Evolutionary conservation across 2,113 vertebrate genomes (phyloP), one percentile per base, ranked within the genome.

Genomic region (Passerina amoena): DNA sequence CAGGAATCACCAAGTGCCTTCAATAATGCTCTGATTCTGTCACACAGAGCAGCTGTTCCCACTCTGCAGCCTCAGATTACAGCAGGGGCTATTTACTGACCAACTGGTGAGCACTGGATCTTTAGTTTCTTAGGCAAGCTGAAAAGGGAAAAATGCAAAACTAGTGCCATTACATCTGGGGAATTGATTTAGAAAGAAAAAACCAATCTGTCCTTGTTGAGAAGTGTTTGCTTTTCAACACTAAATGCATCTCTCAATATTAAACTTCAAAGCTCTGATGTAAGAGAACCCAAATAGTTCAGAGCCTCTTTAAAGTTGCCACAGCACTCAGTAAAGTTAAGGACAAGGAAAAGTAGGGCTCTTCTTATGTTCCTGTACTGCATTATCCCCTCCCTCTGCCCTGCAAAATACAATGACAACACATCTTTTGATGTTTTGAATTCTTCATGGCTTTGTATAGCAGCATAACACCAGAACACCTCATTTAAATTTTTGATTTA

Each of bases 311-410:
- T 72, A 35, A 82, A 72, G 66, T 85, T 54, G 76, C 31, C n/a
- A 40, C 53, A 78, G 61, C 31, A n/a, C 27, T 40, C 59, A 11
- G 47, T 50, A 9, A 48, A 65, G 70, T 12, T 56, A 56, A 77
- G 59, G 57, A 73, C 56, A 70, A n/a, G 64, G 48, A 72, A 84
- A 94, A 93, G 70, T 65, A 88, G 82, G 88, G 50, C 85, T 96
- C 37, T 64, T 87, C 65, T 33, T 37, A 31, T 13, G 11, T 69
- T 79, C 37, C 73, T 85, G 47, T 63, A 31, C 70, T 16, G 38
- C 70, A 71, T 21, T 71, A 73, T 40, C 64, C 35, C 61, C 56
- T 73, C 28, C 21, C 12, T 17, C 33, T 81, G n/a, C 65, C 60
- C 86, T 53, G 42, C 51, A 54, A 38, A 88, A 63, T n/a, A 53